Evolutionary conservation across 2,888 invertebrate species (phyloP), one percentile per base, ranked within the genome.

Genomic region (Antheraea assamensis): DNA sequence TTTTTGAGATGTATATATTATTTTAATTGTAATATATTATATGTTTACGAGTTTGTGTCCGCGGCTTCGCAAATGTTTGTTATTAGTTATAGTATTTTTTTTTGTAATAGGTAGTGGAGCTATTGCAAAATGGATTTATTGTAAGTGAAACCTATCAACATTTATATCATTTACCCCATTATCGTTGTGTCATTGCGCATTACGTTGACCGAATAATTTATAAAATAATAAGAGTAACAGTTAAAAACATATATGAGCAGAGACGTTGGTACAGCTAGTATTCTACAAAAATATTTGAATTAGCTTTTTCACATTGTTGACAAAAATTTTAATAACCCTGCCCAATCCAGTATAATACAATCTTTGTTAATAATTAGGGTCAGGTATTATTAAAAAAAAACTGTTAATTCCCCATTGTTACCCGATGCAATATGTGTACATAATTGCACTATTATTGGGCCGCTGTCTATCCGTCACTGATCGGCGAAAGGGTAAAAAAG

Each of bases 401-500:
- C 42, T 58, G 70, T 70, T 70, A 73, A 70, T 73, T 55, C 71
- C 35, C 72, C 68, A 77, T 77, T 78, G 77, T 79, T 72, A 31
- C 71, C 47, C 75, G 75, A 76, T 75, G 73, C 73, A 74, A 75
- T 58, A 74, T 75, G 74, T 76, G 70, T 72, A 49, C 82, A 86
- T 91, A 90, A 92, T 92, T 90, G 87, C 87, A 84, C 87, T 87
- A 88, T 90, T 89, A 90, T 89, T 81, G 83, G 84, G 83, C 82
- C 87, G 82, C 83, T 85, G 83, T 83, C 81, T 31, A 58, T 71
- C 35, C 71, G 27, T 71, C 68, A 35, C 68, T 49, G 52, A 68
- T 71, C 49, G 66, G 61, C 66, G 71, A 83, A 89, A 90, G 90
- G 92, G 92, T 88, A 89, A 75, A 79, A 42, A 80, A 87, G 89